A percentile compares a stretch with the other conserved stretches of the same genome.
Conservation (phyloP, 2,797 vertebrate genomes). For the Coregonus ussuriensis region DNA sequence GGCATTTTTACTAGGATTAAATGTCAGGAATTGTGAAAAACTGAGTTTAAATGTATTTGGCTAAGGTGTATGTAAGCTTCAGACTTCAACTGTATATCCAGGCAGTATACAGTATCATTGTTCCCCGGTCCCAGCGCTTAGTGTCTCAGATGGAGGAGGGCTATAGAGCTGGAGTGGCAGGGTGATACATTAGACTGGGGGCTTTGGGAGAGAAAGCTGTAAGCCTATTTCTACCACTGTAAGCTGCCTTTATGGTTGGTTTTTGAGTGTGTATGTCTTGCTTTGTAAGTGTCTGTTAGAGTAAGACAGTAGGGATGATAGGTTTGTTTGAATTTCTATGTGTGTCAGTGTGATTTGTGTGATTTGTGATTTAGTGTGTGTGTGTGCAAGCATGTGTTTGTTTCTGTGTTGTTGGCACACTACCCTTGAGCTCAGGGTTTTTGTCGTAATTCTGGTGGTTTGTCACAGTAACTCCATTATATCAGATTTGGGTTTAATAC, state of each 20-base stretch:
- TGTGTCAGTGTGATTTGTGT: background rate
- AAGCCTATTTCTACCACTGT: background rate
- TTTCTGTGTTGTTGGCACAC: background rate
- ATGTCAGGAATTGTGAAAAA: too few relatives aligned
- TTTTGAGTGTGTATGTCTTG: background rate
- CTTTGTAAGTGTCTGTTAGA: background rate
- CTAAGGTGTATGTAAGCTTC: too few relatives aligned
- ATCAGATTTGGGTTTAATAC: conserved; percentile 40
- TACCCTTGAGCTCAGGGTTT: conserved; percentile 15
- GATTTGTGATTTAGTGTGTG: too few relatives aligned
- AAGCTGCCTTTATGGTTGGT: background rate
- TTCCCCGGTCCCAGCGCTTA: background rate
- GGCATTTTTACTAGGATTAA: too few relatives aligned
- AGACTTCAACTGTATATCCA: too few relatives aligned
- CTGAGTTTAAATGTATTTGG: too few relatives aligned
- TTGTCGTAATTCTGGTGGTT: conserved; percentile 32
- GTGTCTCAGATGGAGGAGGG: background rate
- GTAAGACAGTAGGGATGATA: background rate
- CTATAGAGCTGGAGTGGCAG: background rate
- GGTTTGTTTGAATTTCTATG: background rate
- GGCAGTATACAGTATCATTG: too few relatives aligned
- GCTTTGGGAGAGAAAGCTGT: background rate
- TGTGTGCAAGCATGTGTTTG: background rate
- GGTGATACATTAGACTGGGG: conserved; percentile 4
- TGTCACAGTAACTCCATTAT: conserved; percentile 38